Evolutionary conservation across 2,888 invertebrate species (phyloP), one percentile per base, ranked within the genome.

Genomic region (Xestobium rufovillosum): DNA sequence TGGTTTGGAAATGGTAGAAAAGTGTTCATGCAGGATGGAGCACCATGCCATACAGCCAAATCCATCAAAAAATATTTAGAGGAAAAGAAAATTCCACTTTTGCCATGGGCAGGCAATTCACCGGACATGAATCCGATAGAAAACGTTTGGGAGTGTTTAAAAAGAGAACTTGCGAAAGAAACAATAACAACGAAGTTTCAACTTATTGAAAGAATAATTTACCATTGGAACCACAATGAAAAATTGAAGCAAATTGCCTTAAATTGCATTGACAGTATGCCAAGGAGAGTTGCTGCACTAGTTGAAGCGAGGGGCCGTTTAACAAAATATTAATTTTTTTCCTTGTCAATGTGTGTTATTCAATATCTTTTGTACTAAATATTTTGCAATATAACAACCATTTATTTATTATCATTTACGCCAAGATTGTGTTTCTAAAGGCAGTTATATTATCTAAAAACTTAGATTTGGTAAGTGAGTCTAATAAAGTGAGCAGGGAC

Each of bases 41-140:
- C 23, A 19, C 23, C 23, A 19, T 19, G 23, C 23, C 23, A 19
- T n/a, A 19, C 6, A 8, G 23, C 23, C n/a, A 19, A 8, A 19
- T 19, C 23, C 6, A 19, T 19, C 6, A 19, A 19, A 19, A 19
- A 19, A 8, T 19, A 8, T 19, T 19, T 19, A 19, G 23, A 19
- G n/a, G n/a, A 19, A 19, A 11, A 6, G n/a, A 19, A 19, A 19
- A 19, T 8, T 19, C 23, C 23, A 8, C 23, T 19, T 19, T n/a
- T 27, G 27, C 27, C 4, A 11, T 27, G 27, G 27, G n/a, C 27
- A 6, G 27, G 27, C 6, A 27, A 27, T 11, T 27, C 27, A 6
- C 27, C 27, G 11, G 27, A 27, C 27, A 27, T 27, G 27, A 27
- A 27, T 11, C 9, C 27, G 11, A 27, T 10, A 4, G 27, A 27